These are phyloP conservation scores for Sarcophaga bullata DNA, from an alignment of 1,140 invertebrate genomes.

Conservation along the genomic window DNA sequence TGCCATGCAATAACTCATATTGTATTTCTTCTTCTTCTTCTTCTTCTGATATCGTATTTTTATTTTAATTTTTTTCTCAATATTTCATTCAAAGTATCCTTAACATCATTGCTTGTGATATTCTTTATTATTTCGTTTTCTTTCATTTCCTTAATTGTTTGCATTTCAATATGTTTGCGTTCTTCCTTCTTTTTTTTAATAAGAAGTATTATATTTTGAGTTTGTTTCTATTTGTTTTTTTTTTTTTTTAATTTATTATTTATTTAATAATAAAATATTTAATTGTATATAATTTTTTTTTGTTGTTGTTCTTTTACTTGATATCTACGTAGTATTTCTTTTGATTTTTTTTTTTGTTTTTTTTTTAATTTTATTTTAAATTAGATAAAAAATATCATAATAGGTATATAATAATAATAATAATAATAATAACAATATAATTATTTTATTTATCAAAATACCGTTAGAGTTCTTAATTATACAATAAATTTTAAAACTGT, in stretches of 20 bases:
- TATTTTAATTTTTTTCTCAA: not conserved
- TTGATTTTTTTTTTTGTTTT: not conserved
- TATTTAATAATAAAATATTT: constrained; percentile 13
- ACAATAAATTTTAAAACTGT: too few relatives aligned
- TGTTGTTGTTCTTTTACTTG: not conserved
- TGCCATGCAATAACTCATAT: not conserved
- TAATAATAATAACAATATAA: too few relatives aligned
- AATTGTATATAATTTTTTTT: not conserved
- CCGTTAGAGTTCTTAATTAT: too few relatives aligned
- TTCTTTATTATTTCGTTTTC: not conserved
- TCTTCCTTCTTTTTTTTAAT: not conserved
- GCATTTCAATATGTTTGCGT: not conserved
- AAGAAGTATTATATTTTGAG: too few relatives aligned
- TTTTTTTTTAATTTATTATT: not conserved
- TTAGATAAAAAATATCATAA: constrained; percentile 23
- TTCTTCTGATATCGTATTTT: not conserved
- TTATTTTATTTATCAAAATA: too few relatives aligned
- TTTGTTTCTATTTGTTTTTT: too few relatives aligned
- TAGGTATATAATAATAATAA: not conserved
- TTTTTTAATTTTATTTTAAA: not conserved
- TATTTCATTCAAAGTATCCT: not conserved
- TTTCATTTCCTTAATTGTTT: not conserved
- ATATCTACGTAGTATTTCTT: constrained; percentile 24
- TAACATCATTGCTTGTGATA: not conserved
- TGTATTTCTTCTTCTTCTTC: not conserved